Evolutionary conservation across 2,113 vertebrate species (phyloP).

Genomic region (Scopus umbretta): DNA sequence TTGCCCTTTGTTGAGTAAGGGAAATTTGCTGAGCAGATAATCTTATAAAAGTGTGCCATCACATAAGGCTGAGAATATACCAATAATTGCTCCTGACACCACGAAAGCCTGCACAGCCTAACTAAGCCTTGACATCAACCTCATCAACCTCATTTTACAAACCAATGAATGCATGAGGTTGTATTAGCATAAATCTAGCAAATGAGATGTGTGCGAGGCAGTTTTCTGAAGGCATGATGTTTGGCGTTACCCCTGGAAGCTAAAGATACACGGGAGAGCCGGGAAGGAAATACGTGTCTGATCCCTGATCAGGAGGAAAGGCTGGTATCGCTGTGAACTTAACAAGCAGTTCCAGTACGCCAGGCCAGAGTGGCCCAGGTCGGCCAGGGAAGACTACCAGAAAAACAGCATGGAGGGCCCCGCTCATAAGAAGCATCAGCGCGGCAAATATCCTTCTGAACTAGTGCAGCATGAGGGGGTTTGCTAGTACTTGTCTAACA

Average conservation of each 20-base stretch:
- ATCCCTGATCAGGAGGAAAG: background rate
- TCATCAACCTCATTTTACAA: background rate
- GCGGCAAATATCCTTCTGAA: background rate
- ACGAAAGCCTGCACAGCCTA: background rate
- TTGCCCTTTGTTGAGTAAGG: background rate
- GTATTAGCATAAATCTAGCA: background rate
- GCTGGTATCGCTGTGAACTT: background rate
- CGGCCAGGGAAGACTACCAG: background rate
- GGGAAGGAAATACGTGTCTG: background rate
- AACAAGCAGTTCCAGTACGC: no score
- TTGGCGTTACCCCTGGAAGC: background rate
- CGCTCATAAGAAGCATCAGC: fast-evolving
- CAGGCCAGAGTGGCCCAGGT: background rate
- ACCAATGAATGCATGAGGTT: background rate
- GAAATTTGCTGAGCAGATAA: background rate
- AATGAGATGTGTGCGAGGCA: background rate
- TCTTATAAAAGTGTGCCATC: background rate
- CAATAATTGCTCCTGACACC: background rate
- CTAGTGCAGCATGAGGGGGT: background rate
- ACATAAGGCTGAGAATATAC: fast-evolving
- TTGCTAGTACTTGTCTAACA: background rate
- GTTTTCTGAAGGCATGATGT: background rate
- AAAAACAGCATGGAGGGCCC: background rate
- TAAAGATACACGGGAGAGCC: background rate
- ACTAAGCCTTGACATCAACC: background rate